phyloP scores from a whole-genome alignment of 2,888 invertebrate species.

The Parnassius apollo region DNA sequence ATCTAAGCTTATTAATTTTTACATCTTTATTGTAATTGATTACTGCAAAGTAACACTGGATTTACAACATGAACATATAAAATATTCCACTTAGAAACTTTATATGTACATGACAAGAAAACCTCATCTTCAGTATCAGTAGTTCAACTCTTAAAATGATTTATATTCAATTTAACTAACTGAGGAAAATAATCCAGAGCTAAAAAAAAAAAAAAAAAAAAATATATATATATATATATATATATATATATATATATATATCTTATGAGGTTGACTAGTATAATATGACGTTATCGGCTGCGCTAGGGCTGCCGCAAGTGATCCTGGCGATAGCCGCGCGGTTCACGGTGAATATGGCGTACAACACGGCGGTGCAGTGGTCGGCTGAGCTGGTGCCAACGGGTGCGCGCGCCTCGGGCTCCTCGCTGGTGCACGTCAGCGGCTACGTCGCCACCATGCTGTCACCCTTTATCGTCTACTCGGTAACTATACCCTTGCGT shows the following conservation, averaged over 20 bases:
- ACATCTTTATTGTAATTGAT: too few species aligned
- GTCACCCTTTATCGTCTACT: constrained; percentile 69
- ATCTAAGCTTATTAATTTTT: too few species aligned
- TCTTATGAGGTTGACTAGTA: neutral
- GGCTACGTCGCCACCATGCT: constrained; percentile 64
- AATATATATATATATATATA: too few species aligned
- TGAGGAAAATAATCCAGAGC: neutral
- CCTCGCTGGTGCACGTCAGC: constrained; percentile 68
- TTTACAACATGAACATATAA: too few species aligned
- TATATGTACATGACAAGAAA: too few species aligned
- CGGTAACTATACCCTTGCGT: constrained; percentile 41
- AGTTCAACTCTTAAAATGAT: too few species aligned
- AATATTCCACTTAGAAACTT: too few species aligned
- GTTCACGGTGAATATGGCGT: constrained; percentile 73
- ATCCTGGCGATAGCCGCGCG: constrained; percentile 64
- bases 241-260: too few species aligned
- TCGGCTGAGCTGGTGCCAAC: constrained; percentile 70
- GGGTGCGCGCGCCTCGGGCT: constrained; percentile 64
- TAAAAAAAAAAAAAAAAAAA: too few species aligned
- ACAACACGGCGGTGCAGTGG: constrained; percentile 72
- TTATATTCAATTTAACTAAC: neutral
- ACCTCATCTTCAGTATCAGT: too few species aligned
- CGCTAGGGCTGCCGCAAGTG: constrained; percentile 58
- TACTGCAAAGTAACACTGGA: too few species aligned
- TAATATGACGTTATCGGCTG: neutral